Conservation (phyloP, 2,797 vertebrate species). For the Rhinogobio ventralis region DNA sequence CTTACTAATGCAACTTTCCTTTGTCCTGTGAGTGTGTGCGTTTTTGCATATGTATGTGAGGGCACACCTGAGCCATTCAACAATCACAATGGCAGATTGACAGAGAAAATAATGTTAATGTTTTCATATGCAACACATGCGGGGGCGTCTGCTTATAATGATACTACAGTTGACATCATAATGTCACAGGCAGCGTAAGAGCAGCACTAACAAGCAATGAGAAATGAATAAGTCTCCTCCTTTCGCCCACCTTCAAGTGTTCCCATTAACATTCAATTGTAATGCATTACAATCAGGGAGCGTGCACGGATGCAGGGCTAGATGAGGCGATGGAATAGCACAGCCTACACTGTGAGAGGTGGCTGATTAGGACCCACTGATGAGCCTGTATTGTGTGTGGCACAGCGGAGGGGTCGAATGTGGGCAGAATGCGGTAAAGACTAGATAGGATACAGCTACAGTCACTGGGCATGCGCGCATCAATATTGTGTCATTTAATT, state of each 20-base stretch:
- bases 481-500: no score
- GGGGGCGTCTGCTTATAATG: conserved; percentile 8
- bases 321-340: conserved; percentile 74
- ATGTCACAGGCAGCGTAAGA: conserved; percentile 61
- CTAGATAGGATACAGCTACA: no score
- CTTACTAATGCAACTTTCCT: conserved; percentile 36
- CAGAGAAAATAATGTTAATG: conserved; percentile 37
- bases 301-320: conserved; percentile 70
- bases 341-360: conserved; percentile 71
- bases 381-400: conserved; percentile 67
- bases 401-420: conserved; percentile 46
- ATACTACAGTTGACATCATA: conserved; percentile 56
- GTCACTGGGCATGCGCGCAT: no score
- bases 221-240: conserved; percentile 63
- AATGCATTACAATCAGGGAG: conserved; percentile 78
- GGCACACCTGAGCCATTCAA: background rate
- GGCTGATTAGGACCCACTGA: conserved; percentile 72
- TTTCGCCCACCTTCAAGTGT: conserved; percentile 66
- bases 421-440: background rate
- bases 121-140: conserved; percentile 27
- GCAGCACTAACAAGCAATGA: conserved; percentile 61
- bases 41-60: background rate
- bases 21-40: background rate
- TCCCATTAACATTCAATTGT: conserved; percentile 74
- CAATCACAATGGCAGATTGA: conserved; percentile 15